A percentile compares a stretch with the other conserved stretches of the same genome.
phyloP scores from a whole-genome alignment of 2,797 vertebrate genomes.

The Melanotaenia pygmaea region DNA sequence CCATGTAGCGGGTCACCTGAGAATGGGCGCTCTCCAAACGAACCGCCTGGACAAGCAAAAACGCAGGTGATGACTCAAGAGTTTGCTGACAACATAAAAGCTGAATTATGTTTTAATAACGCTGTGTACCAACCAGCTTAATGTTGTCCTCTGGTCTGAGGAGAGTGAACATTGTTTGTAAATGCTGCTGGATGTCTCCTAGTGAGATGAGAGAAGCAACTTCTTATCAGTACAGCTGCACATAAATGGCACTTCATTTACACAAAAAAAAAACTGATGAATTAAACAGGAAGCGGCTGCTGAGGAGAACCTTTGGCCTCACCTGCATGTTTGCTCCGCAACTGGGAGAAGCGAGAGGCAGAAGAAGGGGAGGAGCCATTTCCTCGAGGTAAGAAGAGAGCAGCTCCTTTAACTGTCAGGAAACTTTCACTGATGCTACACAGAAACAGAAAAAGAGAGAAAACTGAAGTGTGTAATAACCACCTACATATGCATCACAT shows the following conservation, averaged over 20 bases:
- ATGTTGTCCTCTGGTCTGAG: constrained; percentile 98
- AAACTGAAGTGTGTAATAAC: background rate
- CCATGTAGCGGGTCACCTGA: constrained; percentile 96
- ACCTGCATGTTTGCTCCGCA: constrained; percentile 98
- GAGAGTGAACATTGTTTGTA: constrained; percentile 98
- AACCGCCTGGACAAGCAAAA: constrained; percentile 85
- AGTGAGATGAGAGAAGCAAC: constrained; percentile 2
- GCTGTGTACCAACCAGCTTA: constrained; percentile 87
- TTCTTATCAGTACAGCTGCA: background rate
- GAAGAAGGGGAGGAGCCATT: constrained; percentile 91
- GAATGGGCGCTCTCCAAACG: constrained; percentile 92
- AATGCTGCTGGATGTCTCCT: constrained; percentile 98
- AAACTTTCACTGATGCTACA: constrained; percentile 98
- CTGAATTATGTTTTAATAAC: background rate
- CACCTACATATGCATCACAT: background rate
- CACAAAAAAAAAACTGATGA: background rate
- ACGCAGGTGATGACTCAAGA: background rate
- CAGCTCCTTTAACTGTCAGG: constrained; percentile 98
- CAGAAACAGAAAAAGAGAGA: constrained; percentile 8
- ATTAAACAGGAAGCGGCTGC: background rate
- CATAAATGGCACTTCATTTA: background rate
- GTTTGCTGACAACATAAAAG: background rate
- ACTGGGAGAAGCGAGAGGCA: constrained; percentile 90
- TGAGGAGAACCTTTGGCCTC: constrained; percentile 1
- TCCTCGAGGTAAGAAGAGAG: constrained; percentile 96